Conservation (phyloP, 2,888 invertebrate genomes). For the Bimastos eiseni region DNA sequence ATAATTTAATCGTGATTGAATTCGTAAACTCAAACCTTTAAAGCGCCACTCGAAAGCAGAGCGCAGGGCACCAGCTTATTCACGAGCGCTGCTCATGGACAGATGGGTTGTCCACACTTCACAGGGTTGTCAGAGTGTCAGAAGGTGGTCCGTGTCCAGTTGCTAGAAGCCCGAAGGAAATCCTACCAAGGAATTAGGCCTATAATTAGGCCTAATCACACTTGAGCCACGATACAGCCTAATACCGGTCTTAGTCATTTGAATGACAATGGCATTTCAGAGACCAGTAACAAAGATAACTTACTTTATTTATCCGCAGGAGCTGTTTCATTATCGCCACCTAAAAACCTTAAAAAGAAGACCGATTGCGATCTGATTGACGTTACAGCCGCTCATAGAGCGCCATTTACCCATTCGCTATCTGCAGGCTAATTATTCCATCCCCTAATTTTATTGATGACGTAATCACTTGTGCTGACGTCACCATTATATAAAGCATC, state of each 20-base stretch:
- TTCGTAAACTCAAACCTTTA: no score
- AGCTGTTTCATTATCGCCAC: not conserved
- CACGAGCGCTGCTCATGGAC: no score
- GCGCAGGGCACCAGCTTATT: no score
- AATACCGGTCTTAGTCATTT: not conserved
- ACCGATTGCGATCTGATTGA: not conserved
- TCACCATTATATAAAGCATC: no score
- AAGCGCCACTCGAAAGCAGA: no score
- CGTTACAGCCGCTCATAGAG: not conserved
- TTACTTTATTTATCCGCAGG: not conserved
- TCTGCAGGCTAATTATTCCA: not conserved
- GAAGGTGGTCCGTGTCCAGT: no score
- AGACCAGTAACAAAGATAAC: not conserved
- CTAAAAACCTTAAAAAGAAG: not conserved
- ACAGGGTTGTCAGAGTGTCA: no score
- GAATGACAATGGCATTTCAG: not conserved
- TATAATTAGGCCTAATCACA: not conserved
- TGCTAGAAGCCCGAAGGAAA: no score
- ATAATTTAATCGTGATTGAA: no score
- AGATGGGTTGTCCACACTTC: no score
- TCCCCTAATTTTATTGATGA: not conserved
- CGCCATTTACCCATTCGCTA: not conserved
- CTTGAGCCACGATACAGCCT: no score
- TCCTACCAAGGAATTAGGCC: no score
- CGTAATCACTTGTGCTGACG: not conserved